Percentiles rank a stretch among this genome's conserved stretches.
Evolutionary conservation across 2,888 invertebrate genomes (phyloP).

Genomic region (Sarcophaga carnaria): DNA sequence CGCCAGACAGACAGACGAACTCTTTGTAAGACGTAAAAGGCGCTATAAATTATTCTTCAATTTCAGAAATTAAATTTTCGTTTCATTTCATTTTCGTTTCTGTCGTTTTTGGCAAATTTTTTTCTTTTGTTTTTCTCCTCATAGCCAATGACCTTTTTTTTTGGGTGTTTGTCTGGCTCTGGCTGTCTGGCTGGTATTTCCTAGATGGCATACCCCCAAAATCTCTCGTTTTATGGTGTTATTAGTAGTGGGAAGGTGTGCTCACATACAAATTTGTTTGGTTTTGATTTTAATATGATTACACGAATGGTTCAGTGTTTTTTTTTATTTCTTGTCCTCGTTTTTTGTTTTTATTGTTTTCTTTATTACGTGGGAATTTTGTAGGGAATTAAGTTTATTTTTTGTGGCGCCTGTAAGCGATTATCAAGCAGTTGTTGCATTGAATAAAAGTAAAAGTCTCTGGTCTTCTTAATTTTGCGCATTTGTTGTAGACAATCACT

Average conservation of each 20-base stretch:
- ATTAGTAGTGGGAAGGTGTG: not conserved
- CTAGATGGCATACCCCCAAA: not conserved
- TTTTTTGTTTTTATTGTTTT: not conserved
- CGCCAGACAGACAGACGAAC: not conserved
- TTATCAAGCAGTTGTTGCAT: not conserved
- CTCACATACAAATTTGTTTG: no score
- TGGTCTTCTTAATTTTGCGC: no score
- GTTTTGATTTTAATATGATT: no score
- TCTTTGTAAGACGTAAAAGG: not conserved
- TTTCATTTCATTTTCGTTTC: not conserved
- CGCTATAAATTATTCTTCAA: not conserved
- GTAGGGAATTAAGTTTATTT: no score
- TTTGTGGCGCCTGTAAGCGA: not conserved
- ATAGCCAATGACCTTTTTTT: conserved; percentile 61
- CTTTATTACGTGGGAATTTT: not conserved
- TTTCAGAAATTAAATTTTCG: not conserved
- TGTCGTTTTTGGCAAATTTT: not conserved
- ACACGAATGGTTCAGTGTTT: no score
- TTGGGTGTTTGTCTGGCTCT: conserved; percentile 12
- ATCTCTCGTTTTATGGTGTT: not conserved
- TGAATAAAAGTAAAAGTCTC: not conserved
- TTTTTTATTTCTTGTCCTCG: not conserved
- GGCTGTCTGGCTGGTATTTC: conserved; percentile 1
- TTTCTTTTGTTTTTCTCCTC: conserved; percentile 21
- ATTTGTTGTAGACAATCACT: no score